Conservation (phyloP, 1,140 invertebrate genomes). For the Hycleus cichorii region DNA sequence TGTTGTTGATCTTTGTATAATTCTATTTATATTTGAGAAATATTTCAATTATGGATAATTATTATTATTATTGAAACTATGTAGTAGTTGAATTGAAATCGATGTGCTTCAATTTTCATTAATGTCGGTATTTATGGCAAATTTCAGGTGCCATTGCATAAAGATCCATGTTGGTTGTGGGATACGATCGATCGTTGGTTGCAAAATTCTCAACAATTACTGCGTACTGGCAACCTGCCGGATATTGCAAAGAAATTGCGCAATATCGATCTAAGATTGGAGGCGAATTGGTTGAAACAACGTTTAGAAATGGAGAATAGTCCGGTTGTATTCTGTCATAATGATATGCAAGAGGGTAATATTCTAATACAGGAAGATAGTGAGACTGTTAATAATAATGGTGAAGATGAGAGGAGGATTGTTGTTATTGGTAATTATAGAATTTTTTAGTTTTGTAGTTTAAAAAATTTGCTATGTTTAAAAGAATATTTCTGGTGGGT, state of each 20-base stretch:
- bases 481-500: background rate
- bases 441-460: background rate
- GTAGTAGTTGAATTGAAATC: too few relatives aligned
- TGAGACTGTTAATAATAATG: conserved; percentile 31
- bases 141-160: conserved; percentile 75
- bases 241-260: conserved; percentile 22
- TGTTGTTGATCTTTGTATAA: too few relatives aligned
- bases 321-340: conserved; percentile 94
- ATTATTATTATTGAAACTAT: too few relatives aligned
- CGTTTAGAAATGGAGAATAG: conserved; percentile 54
- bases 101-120: background rate
- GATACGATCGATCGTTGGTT: conserved; percentile 76
- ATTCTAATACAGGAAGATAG: conserved; percentile 51
- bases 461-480: background rate
- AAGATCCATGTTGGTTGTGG: conserved; percentile 91
- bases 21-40: too few relatives aligned
- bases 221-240: conserved; percentile 25
- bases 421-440: conserved; percentile 34
- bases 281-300: conserved; percentile 58
- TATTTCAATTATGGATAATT: too few relatives aligned
- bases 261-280: conserved; percentile 52
- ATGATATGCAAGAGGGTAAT: conserved; percentile 92
- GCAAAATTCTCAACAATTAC: conserved; percentile 30
- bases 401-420: conserved; percentile 27
- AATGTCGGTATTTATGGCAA: background rate